These are phyloP conservation scores for Barbus barbus DNA, from an alignment of 2,113 vertebrate species.

Conservation along the genomic window DNA sequence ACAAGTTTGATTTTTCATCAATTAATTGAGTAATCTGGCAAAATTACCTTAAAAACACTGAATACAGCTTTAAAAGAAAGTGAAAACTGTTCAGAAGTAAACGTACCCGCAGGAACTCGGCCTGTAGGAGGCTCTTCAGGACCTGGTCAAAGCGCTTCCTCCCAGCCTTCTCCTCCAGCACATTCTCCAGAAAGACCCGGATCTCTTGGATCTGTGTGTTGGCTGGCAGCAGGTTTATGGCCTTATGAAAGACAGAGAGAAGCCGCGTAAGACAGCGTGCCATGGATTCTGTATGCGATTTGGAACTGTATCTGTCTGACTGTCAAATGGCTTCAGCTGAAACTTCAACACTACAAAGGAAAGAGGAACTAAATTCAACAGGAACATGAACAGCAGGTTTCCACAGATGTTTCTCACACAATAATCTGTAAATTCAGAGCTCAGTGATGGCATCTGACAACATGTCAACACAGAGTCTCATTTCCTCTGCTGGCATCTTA, in stretches of 20 bases:
- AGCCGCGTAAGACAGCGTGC: not conserved
- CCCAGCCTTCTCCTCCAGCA: constrained; percentile 95
- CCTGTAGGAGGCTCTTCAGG: constrained; percentile 96
- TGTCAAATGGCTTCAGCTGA: not conserved
- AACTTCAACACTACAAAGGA: not conserved
- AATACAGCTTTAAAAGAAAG: not conserved
- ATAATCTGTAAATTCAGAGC: too few species aligned
- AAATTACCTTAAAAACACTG: not conserved
- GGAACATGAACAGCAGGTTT: not conserved
- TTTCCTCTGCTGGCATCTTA: too few species aligned
- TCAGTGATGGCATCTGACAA: too few species aligned
- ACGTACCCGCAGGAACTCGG: constrained; percentile 90
- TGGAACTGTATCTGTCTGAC: not conserved
- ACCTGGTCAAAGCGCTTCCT: constrained; percentile 93
- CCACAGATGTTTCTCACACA: too few species aligned
- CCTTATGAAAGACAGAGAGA: constrained; percentile 69
- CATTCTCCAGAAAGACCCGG: constrained; percentile 93
- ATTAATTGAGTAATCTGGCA: not conserved
- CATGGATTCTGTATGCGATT: not conserved
- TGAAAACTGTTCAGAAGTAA: not conserved
- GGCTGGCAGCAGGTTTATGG: constrained; percentile 94
- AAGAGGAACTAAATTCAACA: not conserved
- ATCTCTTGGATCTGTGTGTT: constrained; percentile 96
- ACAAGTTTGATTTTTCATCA: not conserved
- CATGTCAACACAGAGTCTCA: too few species aligned